Evolutionary conservation across 2,888 invertebrate species (phyloP), one percentile per base, ranked within the genome.

Genomic region (Nomada ferruginata): DNA sequence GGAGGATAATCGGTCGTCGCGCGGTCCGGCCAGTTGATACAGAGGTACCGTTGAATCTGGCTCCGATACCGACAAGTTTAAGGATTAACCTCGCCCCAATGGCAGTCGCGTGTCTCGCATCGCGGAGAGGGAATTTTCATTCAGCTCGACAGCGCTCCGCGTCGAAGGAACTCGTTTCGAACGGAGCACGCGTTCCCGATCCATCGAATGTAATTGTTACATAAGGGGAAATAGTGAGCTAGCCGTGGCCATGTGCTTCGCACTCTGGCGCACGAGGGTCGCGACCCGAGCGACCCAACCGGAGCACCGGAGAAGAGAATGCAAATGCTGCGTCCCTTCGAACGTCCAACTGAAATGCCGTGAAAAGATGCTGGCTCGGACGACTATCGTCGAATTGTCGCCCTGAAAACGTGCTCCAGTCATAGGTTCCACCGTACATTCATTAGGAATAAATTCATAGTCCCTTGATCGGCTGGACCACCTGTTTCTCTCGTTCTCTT

Each of bases 221-320:
- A 69, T 82, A 83, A 82, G 82, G 20, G 57, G 55, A 26, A 13
- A 52, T 66, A 65, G 75, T 63, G 10, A 9, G 53, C 20, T 7
- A 53, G 61, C 73, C 73, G 72, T 47, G 80, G 80, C 80, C 80
- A 79, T 79, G 80, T 79, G 81, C 68, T 72, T 53, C 63, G 11
- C 63, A 26, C 64, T 44, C 23, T 60, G 57, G 50, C 29, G 59
- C 50, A 63, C 81, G 66, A 59, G 76, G 76, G 80, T 83, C 84
- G 74, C 76, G 74, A 84, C 71, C 74, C 61, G 66, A 50, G 15
- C 68, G 66, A 65, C 63, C 55, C 23, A 18, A 69, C 26, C 50
- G 68, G 70, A n/a, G 15, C 23, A 26, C 18, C 2, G n/a, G 59
- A 26, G 70, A 29, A 63, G 79, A 70, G 76, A 64, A 59, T 42